These are phyloP conservation scores for Drosophila prostipennis DNA, from an alignment of 2,888 invertebrate genomes.

Conservation along the genomic window DNA sequence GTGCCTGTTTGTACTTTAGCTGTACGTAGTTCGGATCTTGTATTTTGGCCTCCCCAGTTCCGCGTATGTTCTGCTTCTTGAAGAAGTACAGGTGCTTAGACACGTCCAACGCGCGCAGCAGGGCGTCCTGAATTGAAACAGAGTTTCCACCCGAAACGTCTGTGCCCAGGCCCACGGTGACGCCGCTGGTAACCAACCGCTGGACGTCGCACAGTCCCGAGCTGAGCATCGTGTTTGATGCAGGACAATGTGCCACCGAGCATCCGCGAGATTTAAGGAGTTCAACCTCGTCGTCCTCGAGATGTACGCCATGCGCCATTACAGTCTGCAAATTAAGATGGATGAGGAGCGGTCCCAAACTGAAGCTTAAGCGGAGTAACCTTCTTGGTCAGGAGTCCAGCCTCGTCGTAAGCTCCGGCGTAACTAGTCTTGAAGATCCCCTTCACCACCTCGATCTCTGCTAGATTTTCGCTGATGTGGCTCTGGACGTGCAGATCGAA, in stretches of 20 bases:
- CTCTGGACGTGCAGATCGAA: conserved; percentile 92
- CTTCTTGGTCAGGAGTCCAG: conserved; percentile 90
- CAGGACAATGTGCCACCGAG: conserved; percentile 93
- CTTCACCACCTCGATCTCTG: conserved; percentile 89
- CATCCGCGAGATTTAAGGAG: conserved; percentile 87
- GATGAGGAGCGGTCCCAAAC: neutral
- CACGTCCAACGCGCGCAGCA: conserved; percentile 89
- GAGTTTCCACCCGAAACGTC: conserved; percentile 94
- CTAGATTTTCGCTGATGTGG: conserved; percentile 92
- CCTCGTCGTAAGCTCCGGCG: conserved; percentile 90
- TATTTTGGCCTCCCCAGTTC: conserved; percentile 59
- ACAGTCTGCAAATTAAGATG: conserved; percentile 85
- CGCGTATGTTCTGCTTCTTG: conserved; percentile 82
- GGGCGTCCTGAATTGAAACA: conserved; percentile 90
- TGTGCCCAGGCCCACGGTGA: conserved; percentile 94
- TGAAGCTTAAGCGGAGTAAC: conserved; percentile 83
- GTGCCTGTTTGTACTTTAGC: conserved; percentile 90
- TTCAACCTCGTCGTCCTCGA: conserved; percentile 89
- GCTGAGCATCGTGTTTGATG: conserved; percentile 91
- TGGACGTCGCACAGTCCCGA: conserved; percentile 93
- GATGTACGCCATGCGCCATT: conserved; percentile 93
- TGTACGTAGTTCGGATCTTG: conserved; percentile 82
- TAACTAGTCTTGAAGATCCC: conserved; percentile 87
- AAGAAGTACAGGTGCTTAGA: conserved; percentile 88
- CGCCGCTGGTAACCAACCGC: conserved; percentile 86